phyloP scores from a whole-genome alignment of 2,113 vertebrate species.

The Propithecus coquereli region DNA sequence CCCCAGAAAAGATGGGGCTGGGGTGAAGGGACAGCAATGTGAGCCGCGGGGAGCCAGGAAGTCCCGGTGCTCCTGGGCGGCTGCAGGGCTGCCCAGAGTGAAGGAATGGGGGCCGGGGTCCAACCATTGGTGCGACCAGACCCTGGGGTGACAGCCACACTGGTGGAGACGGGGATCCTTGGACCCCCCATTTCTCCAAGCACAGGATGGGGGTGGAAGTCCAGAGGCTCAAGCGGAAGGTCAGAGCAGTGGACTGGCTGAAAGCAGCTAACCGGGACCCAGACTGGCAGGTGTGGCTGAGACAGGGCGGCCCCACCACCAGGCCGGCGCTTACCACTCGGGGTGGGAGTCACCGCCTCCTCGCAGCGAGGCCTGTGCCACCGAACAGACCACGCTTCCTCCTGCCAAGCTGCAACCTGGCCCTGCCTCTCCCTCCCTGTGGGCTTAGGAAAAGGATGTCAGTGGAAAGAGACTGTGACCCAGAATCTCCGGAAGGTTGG shows the following conservation, averaged over 20 bases:
- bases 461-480: background rate
- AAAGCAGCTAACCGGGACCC: background rate
- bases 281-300: background rate
- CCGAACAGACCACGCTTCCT: background rate
- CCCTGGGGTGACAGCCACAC: background rate
- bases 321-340: fast-evolving
- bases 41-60: background rate
- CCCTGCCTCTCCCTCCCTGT: fast-evolving
- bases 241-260: background rate
- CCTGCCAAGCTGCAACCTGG: background rate
- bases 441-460: background rate
- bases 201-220: fast-evolving
- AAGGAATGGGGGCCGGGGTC: background rate
- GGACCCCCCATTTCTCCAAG: background rate
- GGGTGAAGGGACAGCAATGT: fast-evolving
- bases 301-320: background rate
- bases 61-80: background rate
- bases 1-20: background rate
- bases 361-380: fast-evolving
- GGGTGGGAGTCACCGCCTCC: background rate
- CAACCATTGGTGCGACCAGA: background rate
- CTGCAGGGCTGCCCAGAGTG: background rate
- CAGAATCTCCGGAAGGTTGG: background rate
- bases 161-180: fast-evolving
- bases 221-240: background rate